Conservation (phyloP, 2,113 vertebrate species). For the Cathartes aura region DNA sequence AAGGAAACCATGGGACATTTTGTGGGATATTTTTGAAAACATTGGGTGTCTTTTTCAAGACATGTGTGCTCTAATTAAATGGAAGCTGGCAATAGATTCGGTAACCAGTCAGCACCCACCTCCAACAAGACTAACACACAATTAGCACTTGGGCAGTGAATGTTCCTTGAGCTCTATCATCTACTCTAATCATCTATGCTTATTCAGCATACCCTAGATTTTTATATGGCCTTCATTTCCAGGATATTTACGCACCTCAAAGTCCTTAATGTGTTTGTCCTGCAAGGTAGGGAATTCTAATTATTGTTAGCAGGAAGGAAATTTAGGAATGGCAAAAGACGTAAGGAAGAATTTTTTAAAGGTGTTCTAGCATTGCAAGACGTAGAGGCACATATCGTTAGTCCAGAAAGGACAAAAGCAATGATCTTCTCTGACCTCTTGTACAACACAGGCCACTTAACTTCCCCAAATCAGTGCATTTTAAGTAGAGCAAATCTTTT, state of each 20-base stretch:
- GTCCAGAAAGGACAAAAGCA: neutral
- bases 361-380: neutral
- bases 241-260: neutral
- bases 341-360: neutral
- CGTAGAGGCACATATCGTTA: accelerated
- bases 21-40: constrained; percentile 29
- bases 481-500: constrained; percentile 4
- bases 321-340: neutral
- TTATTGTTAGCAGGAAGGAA: neutral
- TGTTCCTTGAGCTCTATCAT: accelerated
- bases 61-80: neutral
- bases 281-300: neutral
- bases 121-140: neutral
- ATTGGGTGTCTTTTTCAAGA: neutral
- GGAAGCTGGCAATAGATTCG: neutral
- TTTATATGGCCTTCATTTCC: neutral
- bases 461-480: neutral
- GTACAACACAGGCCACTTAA: neutral
- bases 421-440: neutral
- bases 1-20: constrained; percentile 5
- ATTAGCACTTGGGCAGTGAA: neutral
- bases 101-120: neutral
- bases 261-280: neutral
- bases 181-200: neutral
- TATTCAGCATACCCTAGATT: neutral